Evolutionary conservation across 1,140 invertebrate genomes (phyloP), one percentile per base, ranked within the genome.

Genomic region (Campoletis sonorensis): DNA sequence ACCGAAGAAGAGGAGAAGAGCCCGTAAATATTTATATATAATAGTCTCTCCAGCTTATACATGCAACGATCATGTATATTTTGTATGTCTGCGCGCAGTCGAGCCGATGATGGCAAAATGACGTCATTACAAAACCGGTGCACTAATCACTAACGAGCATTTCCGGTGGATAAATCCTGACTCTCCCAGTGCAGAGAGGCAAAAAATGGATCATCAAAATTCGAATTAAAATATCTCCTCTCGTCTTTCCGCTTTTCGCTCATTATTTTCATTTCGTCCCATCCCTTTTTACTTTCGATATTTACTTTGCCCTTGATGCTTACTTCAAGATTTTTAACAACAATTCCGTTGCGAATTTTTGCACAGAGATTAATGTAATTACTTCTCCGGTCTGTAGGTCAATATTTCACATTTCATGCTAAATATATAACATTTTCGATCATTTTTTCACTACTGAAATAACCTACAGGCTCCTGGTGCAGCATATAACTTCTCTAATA

Each of bases 91-190:
- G 23, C 23, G 13, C 8, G 27, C n/a, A 27, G 15, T 27, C 26
- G 11, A 37, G 54, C 30, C 11, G 75, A 58, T 37, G 23, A 27
- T 30, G 27, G 26, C 30, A 15, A 54, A 27, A 54, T n/a, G 75
- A 33, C 54, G n/a, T 45, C 61, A 77, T 77, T 77, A 77, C 27
- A 54, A 23, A 30, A 77, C 54, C 75, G 30, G 75, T 64, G 54
- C 33, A 54, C 61, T 16, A 77, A 77, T 77, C 75, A 30, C 30
- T 64, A 64, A 77, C 54, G 75, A 61, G 75, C 27, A 26, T 75
- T 75, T 49, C 21, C 72, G 3, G 33, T 37, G 75, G 21, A 77
- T 58, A 4, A 21, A 58, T 58, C 54, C 54, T 18, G 18, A n/a
- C 54, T 58, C 54, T 58, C 18, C 2, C 16, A 58, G 21, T 23